These are phyloP conservation scores for Pelagia noctiluca DNA, from an alignment of 30 jellyfish, hydroid and myxozoan genomes.

Conservation along the genomic window DNA sequence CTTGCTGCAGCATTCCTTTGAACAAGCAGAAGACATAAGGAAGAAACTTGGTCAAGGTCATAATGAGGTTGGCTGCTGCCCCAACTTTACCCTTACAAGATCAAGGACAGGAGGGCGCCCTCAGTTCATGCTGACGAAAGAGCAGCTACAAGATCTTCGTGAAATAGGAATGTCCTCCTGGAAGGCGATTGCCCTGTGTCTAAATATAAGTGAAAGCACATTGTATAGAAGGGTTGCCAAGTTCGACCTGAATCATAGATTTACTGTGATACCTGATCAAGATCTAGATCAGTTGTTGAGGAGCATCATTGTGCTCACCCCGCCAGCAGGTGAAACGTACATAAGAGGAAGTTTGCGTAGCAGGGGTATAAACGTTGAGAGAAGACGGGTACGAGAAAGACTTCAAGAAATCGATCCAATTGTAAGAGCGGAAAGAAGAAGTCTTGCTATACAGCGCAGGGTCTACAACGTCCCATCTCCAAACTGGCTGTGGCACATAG, in stretches of 20 bases:
- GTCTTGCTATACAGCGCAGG: slow-evolving; percentile 31
- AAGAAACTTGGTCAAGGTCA: too few relatives aligned
- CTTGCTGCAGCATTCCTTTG: slow-evolving; percentile 1
- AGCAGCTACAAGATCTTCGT: not conserved
- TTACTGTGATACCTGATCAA: slow-evolving; percentile 3
- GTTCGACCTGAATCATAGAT: slow-evolving; percentile 5
- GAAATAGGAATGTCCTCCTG: slow-evolving; percentile 2
- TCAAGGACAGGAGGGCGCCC: slow-evolving; percentile 9
- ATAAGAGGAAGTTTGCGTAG: slow-evolving; percentile 3
- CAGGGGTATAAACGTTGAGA: slow-evolving; percentile 4
- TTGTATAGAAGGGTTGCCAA: slow-evolving; percentile 5
- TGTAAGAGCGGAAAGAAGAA: slow-evolving; percentile 4
- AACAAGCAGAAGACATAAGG: slow-evolving; percentile 13
- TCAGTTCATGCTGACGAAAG: slow-evolving; percentile 2
- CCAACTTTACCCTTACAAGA: slow-evolving; percentile 1
- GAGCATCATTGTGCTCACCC: not conserved
- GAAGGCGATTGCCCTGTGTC: slow-evolving; percentile 8
- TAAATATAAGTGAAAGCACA: not conserved
- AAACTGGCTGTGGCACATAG: slow-evolving; percentile 51
- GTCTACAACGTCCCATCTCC: slow-evolving; percentile 44
- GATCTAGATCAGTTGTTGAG: not conserved
- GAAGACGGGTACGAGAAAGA: slow-evolving; percentile 20
- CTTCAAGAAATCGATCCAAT: not conserved
- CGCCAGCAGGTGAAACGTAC: not conserved
- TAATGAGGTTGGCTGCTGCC: slow-evolving; percentile 7